These are phyloP conservation scores for Pimpla rufipes DNA, from an alignment of 2,888 invertebrate genomes.

Conservation along the genomic window DNA sequence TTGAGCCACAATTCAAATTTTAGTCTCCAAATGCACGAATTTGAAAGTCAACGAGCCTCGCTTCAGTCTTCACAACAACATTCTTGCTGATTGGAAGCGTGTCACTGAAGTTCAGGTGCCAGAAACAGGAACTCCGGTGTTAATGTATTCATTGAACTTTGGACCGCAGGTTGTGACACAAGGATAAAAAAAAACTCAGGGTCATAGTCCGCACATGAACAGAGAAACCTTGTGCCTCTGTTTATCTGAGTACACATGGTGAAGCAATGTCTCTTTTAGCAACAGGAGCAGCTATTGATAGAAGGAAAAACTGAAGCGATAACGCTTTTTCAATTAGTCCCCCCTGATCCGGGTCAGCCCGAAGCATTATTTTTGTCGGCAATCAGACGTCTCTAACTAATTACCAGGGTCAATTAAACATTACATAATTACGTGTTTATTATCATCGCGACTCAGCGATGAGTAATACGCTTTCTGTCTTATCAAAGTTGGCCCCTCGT, in stretches of 20 bases:
- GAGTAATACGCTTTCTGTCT: not conserved
- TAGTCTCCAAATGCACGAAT: not conserved
- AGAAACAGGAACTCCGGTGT: not conserved
- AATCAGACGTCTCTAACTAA: constrained; percentile 1
- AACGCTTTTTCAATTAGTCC: not conserved
- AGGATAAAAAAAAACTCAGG: not conserved
- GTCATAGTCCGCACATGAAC: not conserved
- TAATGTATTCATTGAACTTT: constrained; percentile 10
- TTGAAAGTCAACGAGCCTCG: not conserved
- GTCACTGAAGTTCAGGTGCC: not conserved
- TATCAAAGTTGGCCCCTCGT: not conserved
- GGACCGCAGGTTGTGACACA: not conserved
- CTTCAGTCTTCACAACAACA: not conserved
- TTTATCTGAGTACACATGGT: not conserved
- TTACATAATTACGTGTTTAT: constrained; percentile 28
- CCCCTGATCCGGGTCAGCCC: not conserved
- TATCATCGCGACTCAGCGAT: not conserved
- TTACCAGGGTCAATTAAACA: constrained; percentile 23
- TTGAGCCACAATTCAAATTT: not conserved
- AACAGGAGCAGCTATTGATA: not conserved
- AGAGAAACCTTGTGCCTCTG: not conserved
- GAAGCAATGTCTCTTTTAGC: not conserved
- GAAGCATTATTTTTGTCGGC: not conserved
- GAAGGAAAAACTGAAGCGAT: not conserved
- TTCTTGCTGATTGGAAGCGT: not conserved